These are phyloP conservation scores for Sylvilagus floridanus DNA, from an alignment of 2,797 vertebrate genomes.

Conservation along the genomic window DNA sequence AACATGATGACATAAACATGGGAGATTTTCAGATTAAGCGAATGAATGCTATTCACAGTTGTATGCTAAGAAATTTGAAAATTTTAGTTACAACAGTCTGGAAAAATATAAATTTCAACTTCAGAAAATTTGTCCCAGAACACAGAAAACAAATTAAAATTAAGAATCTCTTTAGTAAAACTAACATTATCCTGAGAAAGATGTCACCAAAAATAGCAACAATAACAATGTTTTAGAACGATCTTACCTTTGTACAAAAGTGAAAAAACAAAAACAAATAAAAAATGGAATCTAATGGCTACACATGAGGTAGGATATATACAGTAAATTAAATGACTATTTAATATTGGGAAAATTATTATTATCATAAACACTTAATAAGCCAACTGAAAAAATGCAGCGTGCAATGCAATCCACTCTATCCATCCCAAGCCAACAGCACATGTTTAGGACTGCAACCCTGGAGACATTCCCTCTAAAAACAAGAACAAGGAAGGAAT, in stretches of 20 bases:
- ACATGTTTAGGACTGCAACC: neutral
- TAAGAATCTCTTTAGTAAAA: constrained; percentile 19
- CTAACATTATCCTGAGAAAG: neutral
- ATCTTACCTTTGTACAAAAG: neutral
- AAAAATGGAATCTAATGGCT: neutral
- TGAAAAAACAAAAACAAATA: neutral
- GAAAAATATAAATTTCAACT: constrained; percentile 40
- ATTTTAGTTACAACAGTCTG: constrained; percentile 13
- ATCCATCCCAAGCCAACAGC: neutral
- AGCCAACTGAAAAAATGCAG: constrained; percentile 24
- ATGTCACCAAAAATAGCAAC: neutral
- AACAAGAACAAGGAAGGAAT: neutral
- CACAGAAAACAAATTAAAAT: neutral
- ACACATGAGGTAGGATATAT: neutral
- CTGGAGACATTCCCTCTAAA: constrained; percentile 16
- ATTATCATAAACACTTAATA: neutral
- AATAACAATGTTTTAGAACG: neutral
- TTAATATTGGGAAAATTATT: neutral
- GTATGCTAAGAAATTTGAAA: constrained; percentile 33
- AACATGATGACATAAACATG: neutral
- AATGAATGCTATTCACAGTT: neutral
- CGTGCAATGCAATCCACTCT: neutral
- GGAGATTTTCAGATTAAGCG: constrained; percentile 11
- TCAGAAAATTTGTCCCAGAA: constrained; percentile 43
- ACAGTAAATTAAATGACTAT: neutral